These are phyloP conservation scores for Pterocles burchelli DNA, from an alignment of 2,113 vertebrate genomes.

Conservation along the genomic window DNA sequence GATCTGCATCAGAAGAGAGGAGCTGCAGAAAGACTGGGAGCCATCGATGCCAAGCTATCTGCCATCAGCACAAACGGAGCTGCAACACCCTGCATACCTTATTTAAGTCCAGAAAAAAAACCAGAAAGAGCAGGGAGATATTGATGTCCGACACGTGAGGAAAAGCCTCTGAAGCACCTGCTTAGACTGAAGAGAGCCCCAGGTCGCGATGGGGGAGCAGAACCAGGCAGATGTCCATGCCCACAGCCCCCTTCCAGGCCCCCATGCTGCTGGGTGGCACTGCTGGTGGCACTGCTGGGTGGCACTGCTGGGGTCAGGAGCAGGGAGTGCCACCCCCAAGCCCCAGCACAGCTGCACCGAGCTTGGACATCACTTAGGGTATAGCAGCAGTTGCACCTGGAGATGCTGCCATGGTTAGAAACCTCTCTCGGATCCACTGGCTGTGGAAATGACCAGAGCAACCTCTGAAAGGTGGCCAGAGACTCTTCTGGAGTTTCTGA, in stretches of 20 bases:
- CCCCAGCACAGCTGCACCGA: neutral
- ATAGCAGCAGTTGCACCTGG: neutral
- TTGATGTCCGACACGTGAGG: accelerated
- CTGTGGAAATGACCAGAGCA: neutral
- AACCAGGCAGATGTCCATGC: neutral
- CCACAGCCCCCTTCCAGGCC: accelerated
- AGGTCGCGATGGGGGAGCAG: neutral
- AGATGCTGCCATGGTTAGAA: neutral
- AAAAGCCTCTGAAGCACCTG: neutral
- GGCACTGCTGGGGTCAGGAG: neutral
- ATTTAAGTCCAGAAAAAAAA: neutral
- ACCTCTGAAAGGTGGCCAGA: neutral
- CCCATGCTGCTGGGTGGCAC: neutral
- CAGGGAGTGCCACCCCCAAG: neutral
- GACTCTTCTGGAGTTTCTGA: neutral
- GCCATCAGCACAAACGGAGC: neutral
- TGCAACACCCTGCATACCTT: neutral
- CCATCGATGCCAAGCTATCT: neutral
- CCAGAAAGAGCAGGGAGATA: accelerated
- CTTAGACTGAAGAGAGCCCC: neutral
- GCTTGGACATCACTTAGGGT: accelerated
- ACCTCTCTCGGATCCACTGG: neutral
- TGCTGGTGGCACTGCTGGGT: neutral
- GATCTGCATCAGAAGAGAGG: neutral
- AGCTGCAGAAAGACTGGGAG: neutral